Conservation (phyloP, 2,888 invertebrate species). For the Palloptera scutellata region DNA sequence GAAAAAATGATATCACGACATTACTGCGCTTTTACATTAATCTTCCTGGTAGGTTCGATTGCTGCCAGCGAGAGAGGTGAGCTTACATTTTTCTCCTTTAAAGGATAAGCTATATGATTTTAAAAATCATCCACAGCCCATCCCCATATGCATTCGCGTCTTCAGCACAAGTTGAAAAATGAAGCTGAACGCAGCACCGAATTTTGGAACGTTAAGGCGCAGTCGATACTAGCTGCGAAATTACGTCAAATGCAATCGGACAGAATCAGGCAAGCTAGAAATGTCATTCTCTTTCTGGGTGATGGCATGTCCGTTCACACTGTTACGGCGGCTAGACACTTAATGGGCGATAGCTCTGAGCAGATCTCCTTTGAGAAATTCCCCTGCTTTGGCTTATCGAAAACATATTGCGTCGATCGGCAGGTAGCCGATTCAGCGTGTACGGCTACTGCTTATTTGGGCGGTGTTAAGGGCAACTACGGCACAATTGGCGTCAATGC, state of each 20-base stretch:
- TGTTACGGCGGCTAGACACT: slow-evolving; percentile 71
- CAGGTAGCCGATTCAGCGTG: slow-evolving; percentile 87
- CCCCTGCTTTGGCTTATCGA: slow-evolving; percentile 65
- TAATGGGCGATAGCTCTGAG: slow-evolving; percentile 72
- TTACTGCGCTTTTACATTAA: not conserved
- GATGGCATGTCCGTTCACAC: slow-evolving; percentile 83
- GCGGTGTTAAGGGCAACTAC: slow-evolving; percentile 80
- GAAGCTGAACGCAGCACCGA: slow-evolving; percentile 47
- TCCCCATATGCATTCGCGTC: slow-evolving; percentile 32
- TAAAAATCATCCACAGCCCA: slow-evolving; percentile 42
- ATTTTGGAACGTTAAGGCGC: slow-evolving; percentile 60
- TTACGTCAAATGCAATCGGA: slow-evolving; percentile 43
- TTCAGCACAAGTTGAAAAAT: slow-evolving; percentile 40
- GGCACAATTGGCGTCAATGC: slow-evolving; percentile 80
- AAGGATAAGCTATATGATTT: not conserved
- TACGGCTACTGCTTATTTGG: slow-evolving; percentile 80
- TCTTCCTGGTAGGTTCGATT: not conserved
- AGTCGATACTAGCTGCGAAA: slow-evolving; percentile 50
- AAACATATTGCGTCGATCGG: slow-evolving; percentile 80
- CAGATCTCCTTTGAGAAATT: slow-evolving; percentile 72
- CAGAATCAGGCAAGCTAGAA: slow-evolving; percentile 64
- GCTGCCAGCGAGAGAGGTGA: slow-evolving; percentile 9
- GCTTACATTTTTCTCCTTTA: not conserved
- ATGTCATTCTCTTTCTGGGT: slow-evolving; percentile 76
- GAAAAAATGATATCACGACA: slow-evolving; percentile 2